Evolutionary conservation across 2,113 vertebrate species (phyloP).

Genomic region (Pseudorhombus dupliciocellatus): DNA sequence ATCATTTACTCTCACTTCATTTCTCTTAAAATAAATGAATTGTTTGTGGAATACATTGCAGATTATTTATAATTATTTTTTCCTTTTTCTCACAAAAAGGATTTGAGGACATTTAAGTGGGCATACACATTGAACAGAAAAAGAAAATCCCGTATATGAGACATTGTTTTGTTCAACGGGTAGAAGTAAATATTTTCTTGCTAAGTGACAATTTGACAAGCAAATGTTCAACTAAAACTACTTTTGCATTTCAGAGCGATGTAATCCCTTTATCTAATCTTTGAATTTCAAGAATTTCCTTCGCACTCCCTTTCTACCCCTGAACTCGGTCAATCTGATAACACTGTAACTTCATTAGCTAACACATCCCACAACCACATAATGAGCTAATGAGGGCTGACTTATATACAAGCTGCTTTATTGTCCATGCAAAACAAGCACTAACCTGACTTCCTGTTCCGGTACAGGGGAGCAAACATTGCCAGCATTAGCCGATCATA

Average conservation of each 20-base stretch:
- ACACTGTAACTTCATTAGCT: constrained; percentile 34
- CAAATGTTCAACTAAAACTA: too few relatives aligned
- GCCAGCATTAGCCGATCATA: not conserved
- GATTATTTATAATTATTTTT: too few relatives aligned
- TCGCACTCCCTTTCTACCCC: too few relatives aligned
- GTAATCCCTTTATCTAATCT: too few relatives aligned
- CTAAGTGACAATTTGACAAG: too few relatives aligned
- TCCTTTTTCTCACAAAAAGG: not conserved
- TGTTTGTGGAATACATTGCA: not conserved
- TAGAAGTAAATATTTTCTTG: too few relatives aligned
- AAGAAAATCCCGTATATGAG: too few relatives aligned
- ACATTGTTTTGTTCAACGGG: too few relatives aligned
- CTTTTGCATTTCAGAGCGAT: too few relatives aligned
- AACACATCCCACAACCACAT: constrained; percentile 22
- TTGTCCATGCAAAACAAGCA: not conserved
- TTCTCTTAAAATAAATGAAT: not conserved
- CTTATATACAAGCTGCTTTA: not conserved
- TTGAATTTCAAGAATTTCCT: too few relatives aligned
- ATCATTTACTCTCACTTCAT: too few relatives aligned
- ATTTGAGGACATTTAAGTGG: not conserved
- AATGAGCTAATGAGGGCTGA: constrained; percentile 24
- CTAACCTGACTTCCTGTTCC: not conserved
- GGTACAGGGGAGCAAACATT: not conserved
- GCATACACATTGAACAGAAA: too few relatives aligned
- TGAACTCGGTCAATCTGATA: constrained; percentile 30